Evolutionary conservation across 2,888 invertebrate species (phyloP).

Genomic region (Agrochola lota): DNA sequence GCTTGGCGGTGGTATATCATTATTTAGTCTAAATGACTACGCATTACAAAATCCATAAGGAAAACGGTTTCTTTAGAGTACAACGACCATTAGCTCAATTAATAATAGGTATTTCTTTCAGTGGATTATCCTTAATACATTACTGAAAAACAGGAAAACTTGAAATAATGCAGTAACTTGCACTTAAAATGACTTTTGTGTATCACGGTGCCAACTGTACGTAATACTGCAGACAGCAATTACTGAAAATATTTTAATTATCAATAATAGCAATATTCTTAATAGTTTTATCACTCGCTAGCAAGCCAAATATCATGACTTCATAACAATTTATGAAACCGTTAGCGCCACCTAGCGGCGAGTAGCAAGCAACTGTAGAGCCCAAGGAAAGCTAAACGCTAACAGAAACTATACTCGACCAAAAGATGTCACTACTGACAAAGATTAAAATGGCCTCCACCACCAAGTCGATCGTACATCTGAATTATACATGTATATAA

Average conservation of each 20-base stretch:
- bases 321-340: conserved; percentile 9
- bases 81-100: conserved; percentile 19
- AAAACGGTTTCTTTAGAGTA: conserved; percentile 28
- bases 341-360: conserved; percentile 57
- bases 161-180: neutral
- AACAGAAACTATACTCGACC: neutral
- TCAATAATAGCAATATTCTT: neutral
- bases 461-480: rapidly evolving
- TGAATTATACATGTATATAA: neutral
- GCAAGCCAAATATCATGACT: neutral
- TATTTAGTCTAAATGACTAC: conserved; percentile 16
- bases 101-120: conserved; percentile 23
- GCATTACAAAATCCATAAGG: conserved; percentile 35
- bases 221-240: conserved; percentile 1
- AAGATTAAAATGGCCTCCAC: neutral
- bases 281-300: neutral
- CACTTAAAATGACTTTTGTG: neutral
- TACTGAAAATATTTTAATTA: neutral
- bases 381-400: neutral
- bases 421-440: conserved; percentile 60
- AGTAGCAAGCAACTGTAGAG: conserved; percentile 37
- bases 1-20: conserved; percentile 2
- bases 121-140: conserved; percentile 19
- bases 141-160: conserved; percentile 34
- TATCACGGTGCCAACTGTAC: neutral